A percentile compares a stretch with the other conserved stretches of the same genome.
phyloP scores from a whole-genome alignment of 2,113 vertebrate species.

The Hipposideros armiger region DNA sequence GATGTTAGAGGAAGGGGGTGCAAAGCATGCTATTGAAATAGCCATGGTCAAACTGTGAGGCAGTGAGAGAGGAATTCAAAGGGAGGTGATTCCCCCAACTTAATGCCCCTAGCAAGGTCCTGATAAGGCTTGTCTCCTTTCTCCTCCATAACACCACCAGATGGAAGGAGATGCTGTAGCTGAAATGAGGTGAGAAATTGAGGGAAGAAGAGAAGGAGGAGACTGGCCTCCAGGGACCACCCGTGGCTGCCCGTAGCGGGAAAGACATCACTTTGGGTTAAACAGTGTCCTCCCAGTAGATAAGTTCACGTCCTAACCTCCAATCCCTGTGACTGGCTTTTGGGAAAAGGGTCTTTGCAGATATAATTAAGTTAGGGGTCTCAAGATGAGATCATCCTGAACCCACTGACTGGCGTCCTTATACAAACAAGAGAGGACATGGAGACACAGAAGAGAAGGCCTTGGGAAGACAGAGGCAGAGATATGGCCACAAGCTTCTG shows the following conservation, averaged over 20 bases:
- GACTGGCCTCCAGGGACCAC: background rate
- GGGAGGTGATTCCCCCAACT: background rate
- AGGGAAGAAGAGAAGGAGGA: background rate
- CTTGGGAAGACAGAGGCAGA: background rate
- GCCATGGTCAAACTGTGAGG: background rate
- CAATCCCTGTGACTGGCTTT: background rate
- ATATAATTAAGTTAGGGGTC: background rate
- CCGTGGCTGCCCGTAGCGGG: background rate
- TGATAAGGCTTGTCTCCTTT: background rate
- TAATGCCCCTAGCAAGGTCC: background rate
- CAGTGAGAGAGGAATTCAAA: background rate
- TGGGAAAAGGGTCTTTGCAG: background rate
- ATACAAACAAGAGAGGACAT: background rate
- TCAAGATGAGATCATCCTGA: too few species aligned
- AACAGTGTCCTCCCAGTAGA: background rate
- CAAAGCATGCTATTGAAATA: background rate
- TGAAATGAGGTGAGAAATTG: background rate
- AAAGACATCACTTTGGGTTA: background rate
- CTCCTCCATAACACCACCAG: background rate
- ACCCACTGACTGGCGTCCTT: background rate
- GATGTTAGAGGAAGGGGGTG: background rate
- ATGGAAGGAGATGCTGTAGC: background rate
- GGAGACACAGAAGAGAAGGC: background rate
- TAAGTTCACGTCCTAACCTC: background rate
- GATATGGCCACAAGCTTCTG: rapidly evolving